Evolutionary conservation across 2,113 vertebrate genomes (phyloP).

Genomic region (Pygathrix nemaeus): DNA sequence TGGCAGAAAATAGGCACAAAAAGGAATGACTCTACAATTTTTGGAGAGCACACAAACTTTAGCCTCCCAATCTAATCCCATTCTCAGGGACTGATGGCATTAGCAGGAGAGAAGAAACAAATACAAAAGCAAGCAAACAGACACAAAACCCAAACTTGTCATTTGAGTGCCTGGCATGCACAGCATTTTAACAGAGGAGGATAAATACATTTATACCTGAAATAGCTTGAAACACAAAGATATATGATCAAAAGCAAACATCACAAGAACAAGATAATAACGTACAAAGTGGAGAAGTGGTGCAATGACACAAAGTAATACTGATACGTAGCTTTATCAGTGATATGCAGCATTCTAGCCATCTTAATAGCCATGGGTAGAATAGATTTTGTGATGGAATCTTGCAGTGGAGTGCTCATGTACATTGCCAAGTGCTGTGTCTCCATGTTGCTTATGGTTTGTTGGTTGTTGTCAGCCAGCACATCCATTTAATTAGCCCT

Average conservation of each 20-base stretch:
- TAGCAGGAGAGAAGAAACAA: background rate
- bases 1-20: background rate
- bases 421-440: rapidly evolving
- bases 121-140: background rate
- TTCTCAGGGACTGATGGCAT: background rate
- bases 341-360: rapidly evolving
- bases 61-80: background rate
- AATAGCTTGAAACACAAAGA: background rate
- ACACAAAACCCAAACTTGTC: background rate
- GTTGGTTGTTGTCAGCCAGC: background rate
- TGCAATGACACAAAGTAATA: rapidly evolving
- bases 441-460: background rate
- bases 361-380: background rate
- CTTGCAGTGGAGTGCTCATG: background rate
- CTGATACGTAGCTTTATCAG: background rate
- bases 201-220: background rate
- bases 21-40: background rate
- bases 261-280: background rate
- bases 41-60: background rate
- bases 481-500: background rate
- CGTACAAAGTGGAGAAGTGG: background rate
- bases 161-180: background rate
- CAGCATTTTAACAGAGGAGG: background rate
- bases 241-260: background rate
- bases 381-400: background rate